Percentiles rank a stretch among this genome's conserved stretches.
These are phyloP conservation scores for Neuroterus valhalla DNA, from an alignment of 1,140 invertebrate genomes.

Conservation along the genomic window DNA sequence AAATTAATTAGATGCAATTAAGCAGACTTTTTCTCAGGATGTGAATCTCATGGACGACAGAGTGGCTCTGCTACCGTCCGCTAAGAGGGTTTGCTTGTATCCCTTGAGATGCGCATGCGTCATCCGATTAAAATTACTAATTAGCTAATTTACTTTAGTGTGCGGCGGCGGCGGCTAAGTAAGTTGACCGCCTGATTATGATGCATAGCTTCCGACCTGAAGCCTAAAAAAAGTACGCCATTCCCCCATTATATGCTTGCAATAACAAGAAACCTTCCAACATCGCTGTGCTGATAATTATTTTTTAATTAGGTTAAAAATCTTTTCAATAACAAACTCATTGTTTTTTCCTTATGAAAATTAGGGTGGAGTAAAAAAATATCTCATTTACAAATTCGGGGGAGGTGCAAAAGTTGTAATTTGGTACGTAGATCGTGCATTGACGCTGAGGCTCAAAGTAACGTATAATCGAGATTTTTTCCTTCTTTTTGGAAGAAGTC, in stretches of 20 bases:
- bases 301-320: no score
- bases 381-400: no score
- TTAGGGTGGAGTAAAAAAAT: no score
- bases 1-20: conserved; percentile 66
- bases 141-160: conserved; percentile 75
- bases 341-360: no score
- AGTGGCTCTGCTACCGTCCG: conserved; percentile 53
- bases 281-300: no score
- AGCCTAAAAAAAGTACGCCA: conserved; percentile 8
- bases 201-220: conserved; percentile 70
- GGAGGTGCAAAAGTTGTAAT: no score
- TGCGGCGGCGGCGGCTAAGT: conserved; percentile 66
- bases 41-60: conserved; percentile 50
- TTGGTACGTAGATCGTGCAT: no score
- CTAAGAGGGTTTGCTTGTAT: conserved; percentile 77
- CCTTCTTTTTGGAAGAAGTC: no score
- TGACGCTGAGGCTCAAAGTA: no score
- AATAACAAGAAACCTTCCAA: no score
- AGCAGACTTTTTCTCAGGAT: conserved; percentile 55
- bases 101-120: conserved; percentile 75
- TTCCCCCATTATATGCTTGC: neutral
- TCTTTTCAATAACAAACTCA: no score
- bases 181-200: conserved; percentile 76
- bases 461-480: no score
- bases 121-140: conserved; percentile 77